Evolutionary conservation across 92 coral and sea anemone genomes (phyloP).

Genomic region (Umimayanthus chanpuru): DNA sequence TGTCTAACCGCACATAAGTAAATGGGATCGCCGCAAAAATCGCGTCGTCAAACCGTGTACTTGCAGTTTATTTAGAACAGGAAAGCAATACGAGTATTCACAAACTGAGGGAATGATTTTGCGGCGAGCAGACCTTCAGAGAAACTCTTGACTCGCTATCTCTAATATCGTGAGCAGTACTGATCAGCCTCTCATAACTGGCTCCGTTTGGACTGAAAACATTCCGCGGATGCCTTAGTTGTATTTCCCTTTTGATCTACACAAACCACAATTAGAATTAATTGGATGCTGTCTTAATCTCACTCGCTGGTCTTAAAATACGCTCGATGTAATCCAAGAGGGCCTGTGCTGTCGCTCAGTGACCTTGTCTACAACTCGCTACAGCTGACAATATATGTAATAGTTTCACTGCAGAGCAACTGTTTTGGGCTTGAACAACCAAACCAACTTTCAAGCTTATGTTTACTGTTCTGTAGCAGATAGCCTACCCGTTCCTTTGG

Average conservation of each 20-base stretch:
- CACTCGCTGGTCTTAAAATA: slow-evolving; percentile 39
- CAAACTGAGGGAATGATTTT: background rate
- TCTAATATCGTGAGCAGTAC: background rate
- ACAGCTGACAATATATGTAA: background rate
- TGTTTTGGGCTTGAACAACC: background rate
- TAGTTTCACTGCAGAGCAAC: slow-evolving; percentile 10
- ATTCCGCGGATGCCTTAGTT: slow-evolving; percentile 27
- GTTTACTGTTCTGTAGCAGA: background rate
- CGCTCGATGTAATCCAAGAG: slow-evolving; percentile 21
- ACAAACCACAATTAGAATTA: slow-evolving; percentile 43
- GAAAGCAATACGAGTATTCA: background rate
- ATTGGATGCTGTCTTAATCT: slow-evolving; percentile 39
- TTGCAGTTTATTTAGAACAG: slow-evolving; percentile 12
- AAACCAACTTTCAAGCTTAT: background rate
- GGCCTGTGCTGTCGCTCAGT: background rate
- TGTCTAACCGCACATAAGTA: slow-evolving; percentile 4
- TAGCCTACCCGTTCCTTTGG: background rate
- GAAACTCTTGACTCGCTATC: background rate
- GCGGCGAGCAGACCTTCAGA: background rate
- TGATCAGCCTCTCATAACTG: background rate
- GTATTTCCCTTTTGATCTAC: slow-evolving; percentile 31
- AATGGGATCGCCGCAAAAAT: background rate
- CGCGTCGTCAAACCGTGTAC: background rate
- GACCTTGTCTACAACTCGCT: slow-evolving; percentile 20
- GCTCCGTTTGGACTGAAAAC: slow-evolving; percentile 39